Evolutionary conservation across 2,113 vertebrate species (phyloP).

Genomic region (Pedetes capensis): DNA sequence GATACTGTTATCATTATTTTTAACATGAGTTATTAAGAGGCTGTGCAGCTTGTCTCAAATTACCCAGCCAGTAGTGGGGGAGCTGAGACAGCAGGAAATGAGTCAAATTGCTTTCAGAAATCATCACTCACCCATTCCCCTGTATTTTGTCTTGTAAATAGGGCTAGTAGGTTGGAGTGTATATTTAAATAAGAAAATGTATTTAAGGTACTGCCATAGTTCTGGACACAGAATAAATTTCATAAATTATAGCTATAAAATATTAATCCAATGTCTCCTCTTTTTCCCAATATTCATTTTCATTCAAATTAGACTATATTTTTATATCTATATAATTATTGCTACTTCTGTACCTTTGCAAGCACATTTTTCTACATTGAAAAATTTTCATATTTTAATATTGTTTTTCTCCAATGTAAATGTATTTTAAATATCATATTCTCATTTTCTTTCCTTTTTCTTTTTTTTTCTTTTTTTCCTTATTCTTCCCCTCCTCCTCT

Average conservation of each 20-base stretch:
- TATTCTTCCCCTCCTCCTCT: no score
- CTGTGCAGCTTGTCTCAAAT: not conserved
- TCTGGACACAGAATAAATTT: not conserved
- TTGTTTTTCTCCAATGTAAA: not conserved
- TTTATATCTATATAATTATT: not conserved
- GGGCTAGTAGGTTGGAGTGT: not conserved
- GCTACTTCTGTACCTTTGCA: not conserved
- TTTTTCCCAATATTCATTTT: not conserved
- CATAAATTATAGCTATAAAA: not conserved
- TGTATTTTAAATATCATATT: not conserved
- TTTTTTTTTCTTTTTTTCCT: no score
- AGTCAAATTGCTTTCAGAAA: not conserved
- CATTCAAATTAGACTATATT: not conserved
- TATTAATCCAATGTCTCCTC: not conserved
- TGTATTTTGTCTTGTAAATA: not conserved
- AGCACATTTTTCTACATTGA: not conserved
- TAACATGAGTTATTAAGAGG: not conserved
- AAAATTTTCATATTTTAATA: not conserved
- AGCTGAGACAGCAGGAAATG: not conserved
- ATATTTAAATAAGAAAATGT: not conserved
- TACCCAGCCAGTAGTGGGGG: not conserved
- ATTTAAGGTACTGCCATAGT: not conserved
- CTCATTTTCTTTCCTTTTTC: no score
- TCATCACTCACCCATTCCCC: accelerated
- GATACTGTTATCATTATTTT: not conserved